Conservation (phyloP, 2,797 vertebrate genomes). For the Dendrocincla fuliginosa region DNA sequence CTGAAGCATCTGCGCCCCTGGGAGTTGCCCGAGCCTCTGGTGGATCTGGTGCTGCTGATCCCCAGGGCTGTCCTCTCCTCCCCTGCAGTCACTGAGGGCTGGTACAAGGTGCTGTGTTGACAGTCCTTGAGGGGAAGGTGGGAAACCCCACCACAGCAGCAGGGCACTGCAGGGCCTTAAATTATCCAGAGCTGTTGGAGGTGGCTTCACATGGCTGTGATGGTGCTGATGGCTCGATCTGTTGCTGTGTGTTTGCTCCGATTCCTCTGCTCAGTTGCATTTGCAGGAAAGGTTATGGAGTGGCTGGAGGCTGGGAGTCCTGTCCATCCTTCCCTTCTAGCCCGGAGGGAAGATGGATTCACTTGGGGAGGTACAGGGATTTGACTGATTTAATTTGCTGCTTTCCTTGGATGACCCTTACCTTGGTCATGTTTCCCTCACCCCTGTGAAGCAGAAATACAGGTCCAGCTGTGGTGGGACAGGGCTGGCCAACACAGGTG, state of each 20-base stretch:
- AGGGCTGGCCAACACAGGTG: background rate
- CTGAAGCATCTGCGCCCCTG: background rate
- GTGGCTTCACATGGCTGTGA: background rate
- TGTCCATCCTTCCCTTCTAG: background rate
- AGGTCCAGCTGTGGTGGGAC: background rate
- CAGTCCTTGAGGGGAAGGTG: background rate
- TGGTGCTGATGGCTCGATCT: background rate
- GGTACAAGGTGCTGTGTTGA: background rate
- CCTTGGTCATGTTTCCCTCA: background rate
- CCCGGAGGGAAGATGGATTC: background rate
- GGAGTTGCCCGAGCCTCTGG: background rate
- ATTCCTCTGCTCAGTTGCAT: background rate
- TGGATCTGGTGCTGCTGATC: background rate
- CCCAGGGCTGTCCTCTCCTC: background rate
- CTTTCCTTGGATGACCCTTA: background rate
- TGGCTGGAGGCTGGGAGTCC: background rate
- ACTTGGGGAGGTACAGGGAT: background rate
- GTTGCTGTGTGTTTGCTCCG: background rate
- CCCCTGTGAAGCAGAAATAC: background rate
- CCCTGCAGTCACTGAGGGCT: fast-evolving
- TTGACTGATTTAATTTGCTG: background rate
- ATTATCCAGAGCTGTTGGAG: background rate
- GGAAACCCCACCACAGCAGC: fast-evolving
- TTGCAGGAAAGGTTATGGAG: background rate
- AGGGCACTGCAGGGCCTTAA: background rate